A percentile compares a stretch with the other conserved stretches of the same genome.
Conservation (phyloP, 1,140 invertebrate genomes). For the Saccostrea echinata region DNA sequence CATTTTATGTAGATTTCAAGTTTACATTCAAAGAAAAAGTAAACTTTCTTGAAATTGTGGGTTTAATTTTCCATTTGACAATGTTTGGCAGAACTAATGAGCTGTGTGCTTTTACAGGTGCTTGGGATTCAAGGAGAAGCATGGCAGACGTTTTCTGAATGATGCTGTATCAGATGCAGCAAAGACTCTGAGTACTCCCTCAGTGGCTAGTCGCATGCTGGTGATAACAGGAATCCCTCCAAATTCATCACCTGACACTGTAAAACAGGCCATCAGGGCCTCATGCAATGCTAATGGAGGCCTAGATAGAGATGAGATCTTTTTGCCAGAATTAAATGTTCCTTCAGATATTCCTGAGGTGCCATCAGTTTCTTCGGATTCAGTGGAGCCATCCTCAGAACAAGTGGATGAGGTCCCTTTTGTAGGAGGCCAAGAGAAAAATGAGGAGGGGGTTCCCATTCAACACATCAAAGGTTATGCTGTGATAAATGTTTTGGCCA, state of each 20-base stretch:
- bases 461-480: conserved; percentile 69
- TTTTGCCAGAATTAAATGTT: conserved; percentile 61
- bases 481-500: conserved; percentile 74
- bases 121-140: conserved; percentile 71
- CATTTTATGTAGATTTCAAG: too few relatives aligned
- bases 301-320: conserved; percentile 73
- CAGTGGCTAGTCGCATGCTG: conserved; percentile 73
- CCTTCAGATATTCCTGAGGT: conserved; percentile 20
- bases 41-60: too few relatives aligned
- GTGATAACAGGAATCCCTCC: conserved; percentile 76
- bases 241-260: conserved; percentile 60
- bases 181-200: conserved; percentile 65
- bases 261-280: conserved; percentile 68
- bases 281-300: conserved; percentile 74
- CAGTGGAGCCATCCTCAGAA: conserved; percentile 26
- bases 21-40: too few relatives aligned
- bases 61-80: too few relatives aligned
- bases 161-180: conserved; percentile 74
- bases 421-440: conserved; percentile 35
- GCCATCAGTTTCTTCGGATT: conserved; percentile 34
- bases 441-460: not conserved
- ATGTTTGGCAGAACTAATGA: too few relatives aligned
- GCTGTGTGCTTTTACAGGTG: conserved; percentile 60
- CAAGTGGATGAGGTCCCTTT: not conserved
- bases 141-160: conserved; percentile 67